Evolutionary conservation across 2,888 invertebrate genomes (phyloP).

Genomic region (Caradrina kadenii): DNA sequence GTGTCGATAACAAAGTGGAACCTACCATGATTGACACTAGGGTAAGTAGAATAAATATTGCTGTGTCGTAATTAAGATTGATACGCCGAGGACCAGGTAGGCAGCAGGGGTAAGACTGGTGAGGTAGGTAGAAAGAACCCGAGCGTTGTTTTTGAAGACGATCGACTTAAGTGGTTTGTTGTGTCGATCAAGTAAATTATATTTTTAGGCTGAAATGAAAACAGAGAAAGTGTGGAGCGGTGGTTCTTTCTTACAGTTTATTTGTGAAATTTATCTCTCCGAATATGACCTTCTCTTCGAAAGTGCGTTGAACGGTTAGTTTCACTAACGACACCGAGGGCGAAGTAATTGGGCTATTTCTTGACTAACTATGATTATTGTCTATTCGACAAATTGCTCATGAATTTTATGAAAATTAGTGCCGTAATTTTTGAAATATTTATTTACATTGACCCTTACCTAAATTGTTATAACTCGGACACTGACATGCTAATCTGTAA

Average conservation of each 20-base stretch:
- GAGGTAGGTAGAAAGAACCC: not conserved
- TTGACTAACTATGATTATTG: too few species aligned
- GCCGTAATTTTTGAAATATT: too few species aligned
- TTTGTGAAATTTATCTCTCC: not conserved
- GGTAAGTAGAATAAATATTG: constrained; percentile 64
- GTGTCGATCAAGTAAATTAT: constrained; percentile 24
- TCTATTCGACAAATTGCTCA: too few species aligned
- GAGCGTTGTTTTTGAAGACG: constrained; percentile 13
- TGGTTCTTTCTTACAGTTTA: not conserved
- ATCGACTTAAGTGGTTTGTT: constrained; percentile 39
- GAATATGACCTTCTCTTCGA: not conserved
- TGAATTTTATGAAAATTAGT: too few species aligned
- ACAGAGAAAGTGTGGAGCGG: not conserved
- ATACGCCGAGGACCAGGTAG: constrained; percentile 38
- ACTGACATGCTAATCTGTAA: not conserved
- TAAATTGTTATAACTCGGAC: not conserved
- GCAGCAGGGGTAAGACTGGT: not conserved
- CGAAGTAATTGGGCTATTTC: too few species aligned
- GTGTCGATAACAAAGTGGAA: constrained; percentile 35
- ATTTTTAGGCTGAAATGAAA: not conserved
- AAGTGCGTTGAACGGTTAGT: not conserved
- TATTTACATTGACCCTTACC: too few species aligned
- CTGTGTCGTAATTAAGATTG: constrained; percentile 69
- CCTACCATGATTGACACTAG: constrained; percentile 42
- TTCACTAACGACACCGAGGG: not conserved